These are phyloP conservation scores for Listronotus oregonensis DNA, from an alignment of 1,140 invertebrate species.

Conservation along the genomic window DNA sequence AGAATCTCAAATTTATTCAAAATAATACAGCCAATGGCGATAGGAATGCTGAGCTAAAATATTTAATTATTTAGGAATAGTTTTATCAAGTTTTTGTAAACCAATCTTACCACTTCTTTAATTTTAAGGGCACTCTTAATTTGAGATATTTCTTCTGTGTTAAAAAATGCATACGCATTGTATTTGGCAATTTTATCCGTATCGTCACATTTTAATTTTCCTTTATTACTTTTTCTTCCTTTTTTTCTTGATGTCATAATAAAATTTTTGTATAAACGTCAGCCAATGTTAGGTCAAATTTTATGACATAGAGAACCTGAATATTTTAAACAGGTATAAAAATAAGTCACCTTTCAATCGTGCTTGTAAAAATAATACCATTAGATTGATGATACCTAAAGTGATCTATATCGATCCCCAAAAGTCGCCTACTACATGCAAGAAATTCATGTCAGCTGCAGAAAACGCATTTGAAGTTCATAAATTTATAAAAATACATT, in stretches of 20 bases:
- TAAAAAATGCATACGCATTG: conserved; percentile 36
- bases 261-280: conserved; percentile 22
- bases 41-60: conserved; percentile 42
- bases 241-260: conserved; percentile 22
- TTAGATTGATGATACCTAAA: too few species aligned
- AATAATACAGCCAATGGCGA: conserved; percentile 42
- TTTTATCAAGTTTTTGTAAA: neutral
- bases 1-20: conserved; percentile 44
- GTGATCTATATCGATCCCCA: too few species aligned
- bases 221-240: conserved; percentile 19
- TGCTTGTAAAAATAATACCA: too few species aligned
- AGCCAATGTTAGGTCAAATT: conserved; percentile 7
- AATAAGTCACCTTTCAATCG: too few species aligned
- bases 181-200: conserved; percentile 5
- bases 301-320: too few species aligned
- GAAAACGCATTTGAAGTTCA: too few species aligned
- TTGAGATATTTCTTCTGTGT: conserved; percentile 32
- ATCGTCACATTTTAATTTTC: conserved; percentile 15
- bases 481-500: too few species aligned
- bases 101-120: conserved; percentile 45
- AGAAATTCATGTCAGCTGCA: too few species aligned
- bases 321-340: too few species aligned
- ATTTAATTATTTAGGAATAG: too few species aligned
- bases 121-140: conserved; percentile 41
- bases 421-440: too few species aligned